Percentiles rank a stretch among this genome's conserved stretches.
Conservation (phyloP, 2,888 invertebrate genomes). For the Philonicus albiceps region DNA sequence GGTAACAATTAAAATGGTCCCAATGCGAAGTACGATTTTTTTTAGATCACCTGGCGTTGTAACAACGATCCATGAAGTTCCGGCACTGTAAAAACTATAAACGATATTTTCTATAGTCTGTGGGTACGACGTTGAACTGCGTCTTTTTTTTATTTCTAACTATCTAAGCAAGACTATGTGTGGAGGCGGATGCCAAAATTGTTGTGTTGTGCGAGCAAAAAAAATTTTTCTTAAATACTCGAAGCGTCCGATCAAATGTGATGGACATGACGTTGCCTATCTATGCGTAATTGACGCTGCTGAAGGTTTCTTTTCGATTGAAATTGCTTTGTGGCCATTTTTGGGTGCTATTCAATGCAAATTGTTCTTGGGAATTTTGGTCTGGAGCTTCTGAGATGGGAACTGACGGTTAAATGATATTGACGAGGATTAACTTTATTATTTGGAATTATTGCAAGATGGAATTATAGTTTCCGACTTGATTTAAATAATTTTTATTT, state of each 20-base stretch:
- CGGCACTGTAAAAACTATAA: background rate
- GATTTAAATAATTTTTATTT: background rate
- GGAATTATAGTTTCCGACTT: background rate
- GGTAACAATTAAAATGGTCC: background rate
- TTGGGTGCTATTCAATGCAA: background rate
- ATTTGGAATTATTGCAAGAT: background rate
- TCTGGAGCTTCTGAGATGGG: background rate
- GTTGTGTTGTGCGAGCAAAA: background rate
- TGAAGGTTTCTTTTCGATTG: background rate
- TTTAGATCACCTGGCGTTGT: background rate
- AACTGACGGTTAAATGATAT: background rate
- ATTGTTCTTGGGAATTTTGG: background rate
- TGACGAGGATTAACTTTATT: background rate
- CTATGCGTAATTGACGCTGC: background rate
- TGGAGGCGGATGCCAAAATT: background rate
- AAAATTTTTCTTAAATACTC: background rate
- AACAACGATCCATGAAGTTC: background rate
- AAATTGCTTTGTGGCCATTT: background rate
- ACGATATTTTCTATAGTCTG: background rate
- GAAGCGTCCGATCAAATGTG: background rate
- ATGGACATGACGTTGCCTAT: background rate
- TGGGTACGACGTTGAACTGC: background rate
- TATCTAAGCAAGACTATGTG: background rate
- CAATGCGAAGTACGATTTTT: background rate
- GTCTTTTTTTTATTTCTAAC: background rate